These are phyloP conservation scores for Cydia amplana DNA, from an alignment of 1,140 invertebrate genomes.

Conservation along the genomic window DNA sequence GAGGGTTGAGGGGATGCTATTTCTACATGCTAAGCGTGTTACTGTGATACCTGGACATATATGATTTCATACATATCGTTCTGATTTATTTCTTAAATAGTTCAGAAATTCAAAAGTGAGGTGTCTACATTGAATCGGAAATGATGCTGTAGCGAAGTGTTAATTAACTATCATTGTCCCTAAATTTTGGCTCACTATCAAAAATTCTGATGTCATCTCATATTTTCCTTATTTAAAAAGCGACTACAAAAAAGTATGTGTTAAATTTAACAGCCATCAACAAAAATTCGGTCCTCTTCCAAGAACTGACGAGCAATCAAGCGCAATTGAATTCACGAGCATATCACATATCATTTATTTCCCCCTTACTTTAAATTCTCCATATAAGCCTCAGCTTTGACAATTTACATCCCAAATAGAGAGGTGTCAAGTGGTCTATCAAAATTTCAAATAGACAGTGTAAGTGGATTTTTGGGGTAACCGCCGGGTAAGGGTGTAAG, in stretches of 20 bases:
- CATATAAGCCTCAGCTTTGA: conserved; percentile 68
- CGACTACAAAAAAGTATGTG: too few relatives aligned
- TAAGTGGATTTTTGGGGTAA: conserved; percentile 76
- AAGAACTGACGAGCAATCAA: conserved; percentile 3
- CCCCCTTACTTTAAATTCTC: conserved; percentile 23
- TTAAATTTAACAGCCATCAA: background rate
- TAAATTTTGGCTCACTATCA: too few relatives aligned
- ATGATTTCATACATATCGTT: background rate
- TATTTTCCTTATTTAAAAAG: too few relatives aligned
- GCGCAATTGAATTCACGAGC: background rate
- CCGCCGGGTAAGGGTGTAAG: conserved; percentile 47
- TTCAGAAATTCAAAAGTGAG: too few relatives aligned
- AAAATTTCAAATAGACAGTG: conserved; percentile 75
- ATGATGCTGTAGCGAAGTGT: too few relatives aligned
- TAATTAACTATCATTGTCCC: too few relatives aligned
- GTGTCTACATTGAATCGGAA: too few relatives aligned
- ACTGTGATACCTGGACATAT: background rate
- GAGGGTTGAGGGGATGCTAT: background rate
- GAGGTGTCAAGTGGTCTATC: conserved; percentile 76
- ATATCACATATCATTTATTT: conserved; percentile 25
- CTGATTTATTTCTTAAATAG: too few relatives aligned
- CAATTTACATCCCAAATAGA: conserved; percentile 78
- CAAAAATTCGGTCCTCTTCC: background rate
- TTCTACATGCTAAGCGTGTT: background rate
- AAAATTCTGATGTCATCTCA: too few relatives aligned